Evolutionary conservation across 2,888 invertebrate species (phyloP), one percentile per base, ranked within the genome.

Genomic region (Limulus polyphemus): DNA sequence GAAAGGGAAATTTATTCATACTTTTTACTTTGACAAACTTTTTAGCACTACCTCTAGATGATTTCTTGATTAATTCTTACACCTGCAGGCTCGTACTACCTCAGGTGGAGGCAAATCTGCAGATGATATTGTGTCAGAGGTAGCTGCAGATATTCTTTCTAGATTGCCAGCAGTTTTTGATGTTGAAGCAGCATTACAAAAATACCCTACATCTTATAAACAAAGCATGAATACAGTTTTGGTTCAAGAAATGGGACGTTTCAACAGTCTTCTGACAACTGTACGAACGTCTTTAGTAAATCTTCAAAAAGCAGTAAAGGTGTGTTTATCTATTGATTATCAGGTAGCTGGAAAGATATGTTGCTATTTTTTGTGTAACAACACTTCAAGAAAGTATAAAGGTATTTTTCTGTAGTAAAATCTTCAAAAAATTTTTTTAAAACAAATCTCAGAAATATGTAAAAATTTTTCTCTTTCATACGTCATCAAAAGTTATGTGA

Each of bases 121-220:
- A 0, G 92, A 94, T 71, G 84, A 90, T 70, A 80, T 88, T 55
- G 87, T 91, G 0, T 83, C 83, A 74, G 84, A 83, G 59, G 87
- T 92, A 1, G 84, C 91, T 0, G 81, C 82, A 49, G 91, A 91
- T 72, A 85, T 93, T 65, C 76, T 92, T 11, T 76, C 79, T 10
- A 87, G 75, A 69, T 71, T 74, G 62, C 77, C 75, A 17, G 62
- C 67, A 11, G 73, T 77, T 65, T 78, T 74, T 67, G 76, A 78
- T 49, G 32, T 69, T 47, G 10, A 75, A 74, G 61, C 69, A 72
- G 13, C 49, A n/a, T 63, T 75, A 32, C 68, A 75, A 61, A 75
- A 74, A 65, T 77, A 74, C 70, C 77, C 77, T 0, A 77, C 77
- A n/a, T 73, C 73, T 9, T 77, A 72, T 56, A 64, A 66, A 48